Percentiles rank a stretch among this genome's conserved stretches.
Conservation (phyloP, 2,888 invertebrate genomes). For the Vanessa cardui region DNA sequence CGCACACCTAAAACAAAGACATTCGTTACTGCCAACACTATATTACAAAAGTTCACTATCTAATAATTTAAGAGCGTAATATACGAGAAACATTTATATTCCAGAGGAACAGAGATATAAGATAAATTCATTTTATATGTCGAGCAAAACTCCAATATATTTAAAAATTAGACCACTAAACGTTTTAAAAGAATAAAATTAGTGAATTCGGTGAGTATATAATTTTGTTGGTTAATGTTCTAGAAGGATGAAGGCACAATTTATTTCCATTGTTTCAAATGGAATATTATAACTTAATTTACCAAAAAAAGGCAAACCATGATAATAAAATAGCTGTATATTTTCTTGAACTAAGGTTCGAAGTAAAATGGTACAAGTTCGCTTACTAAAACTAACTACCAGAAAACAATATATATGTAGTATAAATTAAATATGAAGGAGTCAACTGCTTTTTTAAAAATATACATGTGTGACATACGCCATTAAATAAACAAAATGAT, state of each 20-base stretch:
- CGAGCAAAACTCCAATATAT: background rate
- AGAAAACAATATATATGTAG: no score
- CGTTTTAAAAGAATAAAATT: background rate
- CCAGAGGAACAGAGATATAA: background rate
- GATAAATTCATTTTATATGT: background rate
- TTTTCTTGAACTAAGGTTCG: no score
- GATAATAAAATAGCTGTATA: no score
- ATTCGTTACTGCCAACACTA: background rate
- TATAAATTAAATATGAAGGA: no score
- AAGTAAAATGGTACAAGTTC: no score
- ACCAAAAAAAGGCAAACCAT: no score
- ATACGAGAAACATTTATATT: slow-evolving; percentile 3
- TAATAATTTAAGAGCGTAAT: slow-evolving; percentile 3
- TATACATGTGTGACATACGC: no score
- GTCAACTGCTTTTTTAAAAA: no score
- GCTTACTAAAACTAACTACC: no score
- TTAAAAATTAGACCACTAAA: background rate
- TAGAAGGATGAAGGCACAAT: background rate
- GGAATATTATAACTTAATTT: no score
- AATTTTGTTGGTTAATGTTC: background rate
- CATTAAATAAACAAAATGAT: no score
- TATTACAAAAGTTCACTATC: slow-evolving; percentile 13
- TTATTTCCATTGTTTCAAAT: background rate
- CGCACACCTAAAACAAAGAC: slow-evolving; percentile 84
- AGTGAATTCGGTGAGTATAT: background rate